phyloP scores from a whole-genome alignment of 2,888 invertebrate genomes.

The Acrobeloides nanus region DNA sequence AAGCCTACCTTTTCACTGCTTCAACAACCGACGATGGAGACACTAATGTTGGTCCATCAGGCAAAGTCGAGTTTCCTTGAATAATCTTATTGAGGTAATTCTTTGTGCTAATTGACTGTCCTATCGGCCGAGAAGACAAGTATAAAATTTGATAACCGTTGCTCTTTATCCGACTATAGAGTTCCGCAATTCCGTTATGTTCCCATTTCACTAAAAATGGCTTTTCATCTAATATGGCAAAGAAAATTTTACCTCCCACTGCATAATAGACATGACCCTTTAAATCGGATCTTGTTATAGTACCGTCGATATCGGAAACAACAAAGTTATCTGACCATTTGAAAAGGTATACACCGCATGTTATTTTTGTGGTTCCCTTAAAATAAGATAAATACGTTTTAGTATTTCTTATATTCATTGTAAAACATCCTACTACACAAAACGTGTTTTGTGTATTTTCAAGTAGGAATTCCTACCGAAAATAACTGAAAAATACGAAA shows the following conservation, averaged over 20 bases:
- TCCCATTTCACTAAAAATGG: too few species aligned
- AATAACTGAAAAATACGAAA: too few species aligned
- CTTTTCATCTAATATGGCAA: too few species aligned
- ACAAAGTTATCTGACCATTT: slow-evolving; percentile 89
- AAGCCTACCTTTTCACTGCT: slow-evolving; percentile 83
- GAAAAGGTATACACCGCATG: slow-evolving; percentile 92
- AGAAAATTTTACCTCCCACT: slow-evolving; percentile 89
- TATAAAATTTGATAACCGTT: slow-evolving; percentile 86
- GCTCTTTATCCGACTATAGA: slow-evolving; percentile 87
- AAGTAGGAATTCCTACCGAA: too few species aligned
- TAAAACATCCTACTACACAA: too few species aligned
- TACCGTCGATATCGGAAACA: slow-evolving; percentile 95
- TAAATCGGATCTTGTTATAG: slow-evolving; percentile 92
- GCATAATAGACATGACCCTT: slow-evolving; percentile 90
- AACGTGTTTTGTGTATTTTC: too few species aligned
- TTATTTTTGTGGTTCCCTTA: slow-evolving; percentile 87
- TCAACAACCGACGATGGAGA: slow-evolving; percentile 93
- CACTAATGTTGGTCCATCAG: slow-evolving; percentile 87
- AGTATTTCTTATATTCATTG: too few species aligned
- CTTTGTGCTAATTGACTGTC: slow-evolving; percentile 73
- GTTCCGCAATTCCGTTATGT: slow-evolving; percentile 87
- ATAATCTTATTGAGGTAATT: slow-evolving; percentile 86
- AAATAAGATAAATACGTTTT: too few species aligned
- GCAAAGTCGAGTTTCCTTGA: slow-evolving; percentile 82
- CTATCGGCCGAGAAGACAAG: slow-evolving; percentile 90